These are phyloP conservation scores for Agrilus cyanescens DNA, from an alignment of 2,888 invertebrate genomes.

Conservation along the genomic window DNA sequence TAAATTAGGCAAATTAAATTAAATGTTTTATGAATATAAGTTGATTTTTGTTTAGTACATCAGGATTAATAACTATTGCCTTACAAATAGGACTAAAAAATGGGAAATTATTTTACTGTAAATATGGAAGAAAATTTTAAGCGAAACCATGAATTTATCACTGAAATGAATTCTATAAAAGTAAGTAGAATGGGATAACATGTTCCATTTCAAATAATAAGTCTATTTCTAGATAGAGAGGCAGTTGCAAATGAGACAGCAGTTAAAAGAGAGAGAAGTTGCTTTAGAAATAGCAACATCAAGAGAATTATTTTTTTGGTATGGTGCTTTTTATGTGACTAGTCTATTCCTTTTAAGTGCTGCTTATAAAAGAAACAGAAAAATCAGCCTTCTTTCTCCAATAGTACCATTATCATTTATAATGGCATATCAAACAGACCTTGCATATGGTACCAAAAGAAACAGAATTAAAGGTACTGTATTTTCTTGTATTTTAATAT, in stretches of 20 bases:
- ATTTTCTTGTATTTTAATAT: slow-evolving; percentile 5
- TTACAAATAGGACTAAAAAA: slow-evolving; percentile 21
- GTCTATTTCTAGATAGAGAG: slow-evolving; percentile 51
- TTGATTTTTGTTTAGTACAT: no score
- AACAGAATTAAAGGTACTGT: slow-evolving; percentile 59
- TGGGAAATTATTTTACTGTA: slow-evolving; percentile 48
- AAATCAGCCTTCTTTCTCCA: slow-evolving; percentile 49
- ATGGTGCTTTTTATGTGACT: slow-evolving; percentile 52
- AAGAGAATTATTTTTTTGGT: slow-evolving; percentile 63
- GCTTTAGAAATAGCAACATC: slow-evolving; percentile 59
- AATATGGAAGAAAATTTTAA: slow-evolving; percentile 56
- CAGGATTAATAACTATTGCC: no score
- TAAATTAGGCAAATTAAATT: no score
- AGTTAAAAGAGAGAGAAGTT: slow-evolving; percentile 61
- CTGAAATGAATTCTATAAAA: slow-evolving; percentile 52
- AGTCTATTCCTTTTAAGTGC: slow-evolving; percentile 41
- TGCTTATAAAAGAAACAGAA: slow-evolving; percentile 49
- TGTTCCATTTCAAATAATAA: slow-evolving; percentile 2
- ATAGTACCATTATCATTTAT: slow-evolving; percentile 60
- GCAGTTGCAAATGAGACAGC: slow-evolving; percentile 70
- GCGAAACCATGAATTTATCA: slow-evolving; percentile 58
- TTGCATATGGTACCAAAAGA: slow-evolving; percentile 66
- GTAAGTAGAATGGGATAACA: slow-evolving; percentile 29
- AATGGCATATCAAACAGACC: slow-evolving; percentile 60
- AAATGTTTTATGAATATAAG: no score